Evolutionary conservation across 2,797 vertebrate genomes (phyloP).

Genomic region (Enteromius trimaculatus): DNA sequence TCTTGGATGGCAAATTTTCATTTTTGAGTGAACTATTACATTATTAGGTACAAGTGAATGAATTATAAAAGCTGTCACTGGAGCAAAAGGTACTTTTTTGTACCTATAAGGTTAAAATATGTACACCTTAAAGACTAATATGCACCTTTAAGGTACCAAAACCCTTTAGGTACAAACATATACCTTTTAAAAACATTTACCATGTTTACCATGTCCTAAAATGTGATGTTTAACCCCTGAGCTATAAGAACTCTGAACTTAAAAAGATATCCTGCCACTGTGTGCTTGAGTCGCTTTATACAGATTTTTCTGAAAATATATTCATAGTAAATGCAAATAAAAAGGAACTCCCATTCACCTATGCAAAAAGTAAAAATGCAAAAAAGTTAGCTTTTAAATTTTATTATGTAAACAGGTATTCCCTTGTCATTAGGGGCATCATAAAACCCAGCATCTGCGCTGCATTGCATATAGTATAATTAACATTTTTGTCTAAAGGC

Average conservation of each 20-base stretch:
- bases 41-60: not conserved
- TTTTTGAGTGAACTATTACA: not conserved
- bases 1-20: not conserved
- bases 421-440: not conserved
- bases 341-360: slow-evolving; percentile 7
- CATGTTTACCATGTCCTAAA: not conserved
- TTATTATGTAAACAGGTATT: slow-evolving; percentile 6
- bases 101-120: too few species aligned
- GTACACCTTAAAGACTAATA: too few species aligned
- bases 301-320: not conserved
- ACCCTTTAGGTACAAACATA: too few species aligned
- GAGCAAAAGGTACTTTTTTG: too few species aligned
- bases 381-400: not conserved
- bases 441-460: not conserved
- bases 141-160: too few species aligned
- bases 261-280: not conserved
- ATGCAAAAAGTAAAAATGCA: slow-evolving; percentile 2
- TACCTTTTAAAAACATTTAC: not conserved
- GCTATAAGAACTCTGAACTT: not conserved
- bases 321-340: slow-evolving; percentile 21
- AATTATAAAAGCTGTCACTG: too few species aligned
- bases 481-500: not conserved
- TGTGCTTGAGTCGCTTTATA: not conserved
- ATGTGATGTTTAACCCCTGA: not conserved
- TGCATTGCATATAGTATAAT: not conserved